These are phyloP conservation scores for Oryzias melastigma DNA, from an alignment of 2,113 vertebrate species.

Conservation along the genomic window DNA sequence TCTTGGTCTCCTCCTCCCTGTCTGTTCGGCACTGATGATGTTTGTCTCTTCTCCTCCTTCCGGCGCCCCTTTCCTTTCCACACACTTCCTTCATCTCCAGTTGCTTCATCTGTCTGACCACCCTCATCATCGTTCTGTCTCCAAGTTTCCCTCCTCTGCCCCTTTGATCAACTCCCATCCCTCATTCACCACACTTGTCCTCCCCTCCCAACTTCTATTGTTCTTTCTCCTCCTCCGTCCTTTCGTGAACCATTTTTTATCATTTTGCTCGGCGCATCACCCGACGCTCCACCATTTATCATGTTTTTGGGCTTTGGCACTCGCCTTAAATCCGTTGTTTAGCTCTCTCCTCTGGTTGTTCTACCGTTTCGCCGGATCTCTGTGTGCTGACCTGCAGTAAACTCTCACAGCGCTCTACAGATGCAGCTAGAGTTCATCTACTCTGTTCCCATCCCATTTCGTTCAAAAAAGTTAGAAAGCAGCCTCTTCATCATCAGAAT, in stretches of 20 bases:
- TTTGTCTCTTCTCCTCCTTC: constrained; percentile 24
- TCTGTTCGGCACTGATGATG: constrained; percentile 45
- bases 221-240: constrained; percentile 32
- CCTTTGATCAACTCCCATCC: constrained; percentile 42
- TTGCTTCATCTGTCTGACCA: constrained; percentile 25
- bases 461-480: too few species aligned
- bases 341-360: neutral
- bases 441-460: neutral
- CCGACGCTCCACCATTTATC: constrained; percentile 38
- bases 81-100: constrained; percentile 20
- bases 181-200: constrained; percentile 48
- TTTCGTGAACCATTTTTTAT: constrained; percentile 38
- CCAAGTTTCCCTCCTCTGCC: constrained; percentile 26
- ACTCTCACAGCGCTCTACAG: neutral
- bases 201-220: constrained; percentile 37
- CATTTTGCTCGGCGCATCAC: constrained; percentile 38
- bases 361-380: neutral
- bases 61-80: constrained; percentile 20
- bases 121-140: constrained; percentile 38
- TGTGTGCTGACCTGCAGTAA: neutral
- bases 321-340: constrained; percentile 12
- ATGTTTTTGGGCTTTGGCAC: constrained; percentile 23
- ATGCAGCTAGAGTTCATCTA: constrained; percentile 3
- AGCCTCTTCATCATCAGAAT: too few species aligned
- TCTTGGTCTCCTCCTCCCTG: constrained; percentile 67